A percentile compares a stretch with the other conserved stretches of the same genome.
phyloP scores from a whole-genome alignment of 2,888 invertebrate genomes.

The Dicyrtomina minuta region DNA sequence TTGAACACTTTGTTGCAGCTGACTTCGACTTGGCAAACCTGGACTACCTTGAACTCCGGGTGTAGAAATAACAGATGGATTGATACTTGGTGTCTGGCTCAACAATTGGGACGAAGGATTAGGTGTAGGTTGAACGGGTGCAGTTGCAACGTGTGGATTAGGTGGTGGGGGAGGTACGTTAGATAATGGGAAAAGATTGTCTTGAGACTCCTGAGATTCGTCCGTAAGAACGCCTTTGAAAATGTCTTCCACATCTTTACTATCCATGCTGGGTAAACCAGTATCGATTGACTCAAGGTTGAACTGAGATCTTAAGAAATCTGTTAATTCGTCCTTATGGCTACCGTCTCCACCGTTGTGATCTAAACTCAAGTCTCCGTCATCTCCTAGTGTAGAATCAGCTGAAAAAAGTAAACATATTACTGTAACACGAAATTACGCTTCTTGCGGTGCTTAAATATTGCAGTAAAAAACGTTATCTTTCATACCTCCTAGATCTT shows the following conservation, averaged over 20 bases:
- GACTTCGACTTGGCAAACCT: constrained; percentile 44
- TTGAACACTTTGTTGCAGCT: constrained; percentile 46
- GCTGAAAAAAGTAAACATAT: not conserved
- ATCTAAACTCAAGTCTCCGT: constrained; percentile 46
- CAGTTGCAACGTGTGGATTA: constrained; percentile 39
- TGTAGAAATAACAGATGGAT: constrained; percentile 26
- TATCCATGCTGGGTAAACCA: constrained; percentile 79
- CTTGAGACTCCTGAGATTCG: constrained; percentile 74
- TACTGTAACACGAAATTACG: too few relatives aligned
- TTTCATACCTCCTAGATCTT: constrained; percentile 58
- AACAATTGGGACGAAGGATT: constrained; percentile 24
- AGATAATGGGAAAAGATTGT: constrained; percentile 59
- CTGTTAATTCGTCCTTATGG: constrained; percentile 71
- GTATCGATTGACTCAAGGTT: constrained; percentile 71
- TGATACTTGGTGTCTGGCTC: constrained; percentile 25
- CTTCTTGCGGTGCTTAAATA: too few relatives aligned
- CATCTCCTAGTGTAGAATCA: constrained; percentile 37
- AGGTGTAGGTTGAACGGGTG: constrained; percentile 27
- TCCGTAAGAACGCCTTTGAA: constrained; percentile 87
- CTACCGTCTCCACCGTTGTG: constrained; percentile 55
- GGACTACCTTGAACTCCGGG: constrained; percentile 50
- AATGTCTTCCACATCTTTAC: constrained; percentile 87
- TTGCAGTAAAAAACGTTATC: too few relatives aligned
- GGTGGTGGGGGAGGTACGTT: constrained; percentile 56
- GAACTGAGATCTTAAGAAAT: constrained; percentile 67